Evolutionary conservation across 35 echinoderm and acorn worm species (phyloP), one percentile per base, ranked within the genome.

Genomic region (Ophiothrix spiculata): DNA sequence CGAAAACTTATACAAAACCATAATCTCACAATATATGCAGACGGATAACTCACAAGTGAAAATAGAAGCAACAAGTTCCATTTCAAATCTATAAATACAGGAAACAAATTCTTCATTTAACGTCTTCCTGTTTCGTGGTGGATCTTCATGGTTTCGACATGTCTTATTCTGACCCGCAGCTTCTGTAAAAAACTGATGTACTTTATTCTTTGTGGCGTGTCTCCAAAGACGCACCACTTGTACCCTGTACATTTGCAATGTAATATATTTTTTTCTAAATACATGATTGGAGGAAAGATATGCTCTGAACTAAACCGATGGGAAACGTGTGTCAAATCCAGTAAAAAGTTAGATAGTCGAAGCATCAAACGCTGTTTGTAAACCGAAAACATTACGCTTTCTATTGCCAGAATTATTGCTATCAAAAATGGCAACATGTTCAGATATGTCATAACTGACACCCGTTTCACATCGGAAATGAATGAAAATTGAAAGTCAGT

Each of bases 221-320:
- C 21, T 8, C 45, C 21, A 54, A 54, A 12, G 17, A n/a, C 60
- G 29, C 29, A 15, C 17, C 60, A 15, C 3, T 69, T 12, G 17
- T 69, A 12, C 23, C 60, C 17, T 69, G 60, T 69, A 69, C 60
- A 69, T 69, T 69, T 25, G 60, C 60, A 69, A 69, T 69, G 60
- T 69, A 69, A 69, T 69, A 69, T 69, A 69, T 69, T 69, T 49
- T 69, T 10, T n/a, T n/a, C n/a, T n/a, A n/a, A 69, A 69, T 4
- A 69, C 17, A 25, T 69, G 60, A 69, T 25, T n/a, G 60, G 2
- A 69, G 29, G 8, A 69, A 49, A 49, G 19, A 49, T 6, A 6
- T 10, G 42, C 42, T 49, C 19, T 10, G 42, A 25, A 25, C 60
- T 69, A 28, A 69, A 25, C 4, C 60, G 60, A 69, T 69, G 60